A percentile compares a stretch with the other conserved stretches of the same genome.
phyloP scores from a whole-genome alignment of 2,888 invertebrate species.

The Troglohyphantes excavatus region DNA sequence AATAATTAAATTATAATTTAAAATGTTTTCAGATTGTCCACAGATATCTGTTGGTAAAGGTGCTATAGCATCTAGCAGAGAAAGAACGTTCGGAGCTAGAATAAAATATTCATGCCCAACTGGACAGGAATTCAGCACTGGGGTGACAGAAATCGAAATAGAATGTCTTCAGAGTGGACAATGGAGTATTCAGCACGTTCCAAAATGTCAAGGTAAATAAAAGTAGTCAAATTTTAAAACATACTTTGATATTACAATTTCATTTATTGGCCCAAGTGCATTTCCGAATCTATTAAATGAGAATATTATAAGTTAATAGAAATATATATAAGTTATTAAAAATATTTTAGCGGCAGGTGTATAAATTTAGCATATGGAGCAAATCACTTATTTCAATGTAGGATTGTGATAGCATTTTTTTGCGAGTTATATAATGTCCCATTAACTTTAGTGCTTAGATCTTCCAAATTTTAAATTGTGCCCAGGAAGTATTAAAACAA shows the following conservation, averaged over 20 bases:
- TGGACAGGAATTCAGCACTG: conserved; percentile 96
- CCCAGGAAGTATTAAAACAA: no score
- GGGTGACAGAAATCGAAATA: conserved; percentile 91
- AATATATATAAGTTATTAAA: no score
- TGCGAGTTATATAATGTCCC: no score
- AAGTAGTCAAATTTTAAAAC: no score
- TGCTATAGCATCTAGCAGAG: conserved; percentile 93
- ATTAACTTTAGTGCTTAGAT: no score
- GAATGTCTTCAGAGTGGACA: conserved; percentile 94
- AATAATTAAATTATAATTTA: neutral
- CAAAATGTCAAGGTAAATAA: conserved; percentile 92
- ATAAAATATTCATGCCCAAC: conserved; percentile 95
- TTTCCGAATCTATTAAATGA: neutral
- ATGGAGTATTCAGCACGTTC: conserved; percentile 95
- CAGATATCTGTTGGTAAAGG: conserved; percentile 91
- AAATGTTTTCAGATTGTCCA: conserved; percentile 88
- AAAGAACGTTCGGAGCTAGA: conserved; percentile 94
- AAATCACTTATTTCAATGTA: no score
- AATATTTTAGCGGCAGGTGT: no score
- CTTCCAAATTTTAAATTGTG: no score
- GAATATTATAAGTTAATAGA: no score
- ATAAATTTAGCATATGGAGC: no score
- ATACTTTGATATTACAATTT: neutral
- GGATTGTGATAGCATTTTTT: no score
- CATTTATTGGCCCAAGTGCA: neutral